Percentiles rank a stretch among this genome's conserved stretches.
These are phyloP conservation scores for Perca fluviatilis DNA, from an alignment of 2,113 vertebrate species.

Conservation along the genomic window DNA sequence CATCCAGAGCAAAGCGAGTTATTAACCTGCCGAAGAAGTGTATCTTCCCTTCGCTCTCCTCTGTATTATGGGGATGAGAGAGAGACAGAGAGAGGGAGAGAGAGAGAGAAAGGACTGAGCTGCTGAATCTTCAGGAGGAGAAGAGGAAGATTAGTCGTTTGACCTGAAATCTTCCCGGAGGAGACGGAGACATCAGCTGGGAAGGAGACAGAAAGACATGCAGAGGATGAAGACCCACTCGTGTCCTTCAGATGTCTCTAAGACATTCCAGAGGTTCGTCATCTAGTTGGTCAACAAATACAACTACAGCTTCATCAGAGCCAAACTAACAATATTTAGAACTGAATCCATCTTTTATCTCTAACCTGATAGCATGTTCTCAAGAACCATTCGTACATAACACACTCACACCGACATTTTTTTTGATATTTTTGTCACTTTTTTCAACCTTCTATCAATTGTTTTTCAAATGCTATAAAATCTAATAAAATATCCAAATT, in stretches of 20 bases:
- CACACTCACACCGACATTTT: no score
- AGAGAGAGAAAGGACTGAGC: slow-evolving; percentile 5
- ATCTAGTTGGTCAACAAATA: no score
- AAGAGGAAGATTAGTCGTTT: slow-evolving; percentile 26
- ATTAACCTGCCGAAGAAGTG: slow-evolving; percentile 74
- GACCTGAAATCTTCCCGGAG: not conserved
- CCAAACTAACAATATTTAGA: not conserved
- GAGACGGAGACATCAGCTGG: no score
- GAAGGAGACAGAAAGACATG: no score
- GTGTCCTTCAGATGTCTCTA: not conserved
- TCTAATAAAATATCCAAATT: no score
- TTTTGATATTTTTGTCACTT: no score
- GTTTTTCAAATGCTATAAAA: no score
- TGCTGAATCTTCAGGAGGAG: not conserved
- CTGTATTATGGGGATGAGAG: not conserved
- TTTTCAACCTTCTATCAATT: no score
- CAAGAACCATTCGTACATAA: no score
- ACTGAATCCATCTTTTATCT: not conserved
- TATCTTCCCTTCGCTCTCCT: slow-evolving; percentile 3
- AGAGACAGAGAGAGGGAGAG: not conserved
- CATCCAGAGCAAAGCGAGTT: slow-evolving; percentile 76
- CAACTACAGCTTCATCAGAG: no score
- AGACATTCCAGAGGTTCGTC: no score
- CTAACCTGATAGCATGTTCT: not conserved
- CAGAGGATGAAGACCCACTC: no score